Conservation (phyloP, 1,140 invertebrate species). For the Ips typographus region DNA sequence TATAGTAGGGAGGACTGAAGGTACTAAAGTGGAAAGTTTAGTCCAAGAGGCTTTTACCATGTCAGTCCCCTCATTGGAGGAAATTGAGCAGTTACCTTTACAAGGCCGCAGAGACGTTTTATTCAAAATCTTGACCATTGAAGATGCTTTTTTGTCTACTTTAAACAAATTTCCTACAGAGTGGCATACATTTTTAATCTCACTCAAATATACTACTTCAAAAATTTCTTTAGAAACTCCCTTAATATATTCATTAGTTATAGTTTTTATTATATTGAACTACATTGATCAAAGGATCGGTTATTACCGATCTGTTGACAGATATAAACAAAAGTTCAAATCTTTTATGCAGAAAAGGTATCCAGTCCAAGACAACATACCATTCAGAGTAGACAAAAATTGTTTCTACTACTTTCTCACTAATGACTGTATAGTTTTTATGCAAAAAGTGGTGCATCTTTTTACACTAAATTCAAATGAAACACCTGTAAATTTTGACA, state of each 20-base stretch:
- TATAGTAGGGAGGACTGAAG: constrained; percentile 51
- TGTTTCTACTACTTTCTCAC: constrained; percentile 54
- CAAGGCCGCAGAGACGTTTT: constrained; percentile 51
- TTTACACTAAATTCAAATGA: constrained; percentile 63
- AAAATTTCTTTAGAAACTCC: constrained; percentile 54
- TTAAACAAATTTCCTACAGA: constrained; percentile 57
- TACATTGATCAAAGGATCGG: constrained; percentile 64
- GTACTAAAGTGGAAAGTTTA: constrained; percentile 43
- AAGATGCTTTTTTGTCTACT: constrained; percentile 47
- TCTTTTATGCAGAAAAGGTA: constrained; percentile 41
- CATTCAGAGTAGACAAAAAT: constrained; percentile 25
- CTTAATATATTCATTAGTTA: constrained; percentile 63
- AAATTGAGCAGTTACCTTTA: constrained; percentile 48
- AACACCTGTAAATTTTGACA: constrained; percentile 62
- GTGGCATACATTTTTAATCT: constrained; percentile 64
- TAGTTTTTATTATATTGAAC: constrained; percentile 62
- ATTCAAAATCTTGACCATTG: constrained; percentile 54
- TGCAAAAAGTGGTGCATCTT: constrained; percentile 60
- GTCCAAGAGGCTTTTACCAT: constrained; percentile 44
- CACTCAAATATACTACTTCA: constrained; percentile 68
- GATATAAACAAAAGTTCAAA: constrained; percentile 35
- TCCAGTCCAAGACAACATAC: constrained; percentile 41
- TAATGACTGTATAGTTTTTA: constrained; percentile 58
- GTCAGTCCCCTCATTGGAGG: constrained; percentile 50
- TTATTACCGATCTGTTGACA: constrained; percentile 51